Conservation (phyloP, 2,113 vertebrate genomes). For the Leptodactylus fuscus region DNA sequence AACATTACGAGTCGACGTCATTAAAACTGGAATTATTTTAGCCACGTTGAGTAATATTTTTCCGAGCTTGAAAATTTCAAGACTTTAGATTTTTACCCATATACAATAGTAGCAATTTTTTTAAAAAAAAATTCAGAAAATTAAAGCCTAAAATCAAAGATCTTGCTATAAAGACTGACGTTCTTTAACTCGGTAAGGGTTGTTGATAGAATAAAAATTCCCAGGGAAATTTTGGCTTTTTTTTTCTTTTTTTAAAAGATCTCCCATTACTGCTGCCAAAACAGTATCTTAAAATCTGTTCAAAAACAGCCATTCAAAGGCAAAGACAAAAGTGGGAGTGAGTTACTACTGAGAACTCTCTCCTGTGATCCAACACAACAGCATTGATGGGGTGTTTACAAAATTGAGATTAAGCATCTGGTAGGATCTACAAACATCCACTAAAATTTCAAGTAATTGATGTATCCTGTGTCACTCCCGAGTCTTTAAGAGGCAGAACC, state of each 20-base stretch:
- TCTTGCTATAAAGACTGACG: too few relatives aligned
- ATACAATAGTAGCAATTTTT: too few relatives aligned
- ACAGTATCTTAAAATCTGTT: slow-evolving; percentile 23
- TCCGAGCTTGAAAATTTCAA: too few relatives aligned
- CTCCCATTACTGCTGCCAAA: slow-evolving; percentile 12
- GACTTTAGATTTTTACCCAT: too few relatives aligned
- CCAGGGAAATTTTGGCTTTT: background rate
- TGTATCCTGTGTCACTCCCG: background rate
- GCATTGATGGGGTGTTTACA: background rate
- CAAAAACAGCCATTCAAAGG: background rate
- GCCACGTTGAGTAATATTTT: too few relatives aligned
- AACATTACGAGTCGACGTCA: too few relatives aligned
- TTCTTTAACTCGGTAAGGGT: too few relatives aligned
- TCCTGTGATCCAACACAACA: slow-evolving; percentile 8
- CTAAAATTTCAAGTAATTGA: background rate
- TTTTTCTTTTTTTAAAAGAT: background rate
- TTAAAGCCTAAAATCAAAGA: too few relatives aligned
- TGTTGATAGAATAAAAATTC: background rate
- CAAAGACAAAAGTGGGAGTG: background rate
- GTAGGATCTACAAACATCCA: slow-evolving; percentile 1
- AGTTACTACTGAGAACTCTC: background rate
- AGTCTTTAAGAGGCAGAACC: background rate
- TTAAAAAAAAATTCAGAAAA: too few relatives aligned
- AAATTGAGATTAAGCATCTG: slow-evolving; percentile 21
- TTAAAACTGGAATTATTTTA: too few relatives aligned